Base-by-base conservation (phyloP, 1,140 invertebrate genomes). In the Episyrphus balteatus region DNA sequence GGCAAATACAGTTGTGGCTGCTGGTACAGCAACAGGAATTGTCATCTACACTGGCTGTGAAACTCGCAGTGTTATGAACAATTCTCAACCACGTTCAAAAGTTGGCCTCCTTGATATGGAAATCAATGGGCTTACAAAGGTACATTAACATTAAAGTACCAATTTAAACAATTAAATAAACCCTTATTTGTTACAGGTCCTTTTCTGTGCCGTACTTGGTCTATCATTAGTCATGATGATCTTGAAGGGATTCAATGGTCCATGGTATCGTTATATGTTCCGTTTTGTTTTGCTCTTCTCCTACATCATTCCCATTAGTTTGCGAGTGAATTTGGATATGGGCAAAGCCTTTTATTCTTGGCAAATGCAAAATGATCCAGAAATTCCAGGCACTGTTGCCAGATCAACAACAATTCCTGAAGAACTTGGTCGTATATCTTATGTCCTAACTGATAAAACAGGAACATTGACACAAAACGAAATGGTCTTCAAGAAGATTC, bases 401-500 rank as follows among this genome's bases (percentile, higher is more conserved):
- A 76, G 97, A n/a, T 95, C 89, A 37, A 98, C 93, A 1, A 99
- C 95, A 2, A 99, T 99, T 55, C 92, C 95, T 0, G 97, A 99
- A 73, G 96, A 99, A 70, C 69, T 97, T n/a, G 94, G 94, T 1
- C 73, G 96, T 42, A 94, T 99, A 55, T 88, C 87, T 2, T 99
- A 98, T 70, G 73, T 99, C 39, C 69, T 99, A 2, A 92, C 90
- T 1, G 97, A 99, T 66, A 99, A 99, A 74, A 99, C 96, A 0
- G 97, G 96, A 6, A 99, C 97, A 1, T 72, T 99, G 5, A 99
- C 97, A 0, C 92, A 97, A 69, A 99, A 99, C 72, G 93, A 95
- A 65, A 99, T 99, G 97, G 84, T 95, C 3, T 93, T 98, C 59
- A 95, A 95, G 62, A 88, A 90, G 57, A 72, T 98, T 5, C 92